Percentiles rank a stretch among this genome's conserved stretches.
Conservation (phyloP, 2,888 invertebrate genomes). For the Drosophila lutescens region DNA sequence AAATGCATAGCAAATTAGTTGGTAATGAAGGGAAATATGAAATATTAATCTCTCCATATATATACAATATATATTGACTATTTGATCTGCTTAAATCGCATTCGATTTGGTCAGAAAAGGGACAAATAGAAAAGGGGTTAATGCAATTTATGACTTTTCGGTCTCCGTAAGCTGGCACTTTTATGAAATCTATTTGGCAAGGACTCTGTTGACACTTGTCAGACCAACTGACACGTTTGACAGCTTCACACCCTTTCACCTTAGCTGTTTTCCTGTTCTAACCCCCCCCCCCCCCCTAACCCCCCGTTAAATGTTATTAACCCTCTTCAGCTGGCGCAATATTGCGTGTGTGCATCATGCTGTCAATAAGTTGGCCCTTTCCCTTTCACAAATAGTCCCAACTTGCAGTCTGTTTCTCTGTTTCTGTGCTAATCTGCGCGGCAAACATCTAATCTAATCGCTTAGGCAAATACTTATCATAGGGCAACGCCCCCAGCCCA, state of each 20-base stretch:
- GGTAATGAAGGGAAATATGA: not conserved
- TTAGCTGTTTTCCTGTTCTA: constrained; percentile 5
- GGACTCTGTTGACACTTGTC: constrained; percentile 73
- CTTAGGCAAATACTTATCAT: constrained; percentile 62
- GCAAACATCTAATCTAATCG: constrained; percentile 67
- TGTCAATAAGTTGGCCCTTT: constrained; percentile 65
- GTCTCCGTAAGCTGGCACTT: constrained; percentile 43
- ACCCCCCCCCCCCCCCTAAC: not conserved
- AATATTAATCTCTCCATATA: not conserved
- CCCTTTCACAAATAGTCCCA: not conserved
- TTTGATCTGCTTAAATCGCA: constrained; percentile 11
- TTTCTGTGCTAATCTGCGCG: constrained; percentile 37
- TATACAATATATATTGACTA: not conserved
- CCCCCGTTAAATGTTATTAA: constrained; percentile 3
- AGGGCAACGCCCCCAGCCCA: constrained; percentile 46
- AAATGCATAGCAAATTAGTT: constrained; percentile 3
- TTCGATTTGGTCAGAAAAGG: constrained; percentile 29
- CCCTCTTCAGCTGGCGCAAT: constrained; percentile 57
- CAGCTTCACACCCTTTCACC: constrained; percentile 60
- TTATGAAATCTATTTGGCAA: constrained; percentile 43
- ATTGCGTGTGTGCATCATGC: constrained; percentile 60
- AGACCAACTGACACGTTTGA: constrained; percentile 75
- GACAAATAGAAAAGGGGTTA: constrained; percentile 46
- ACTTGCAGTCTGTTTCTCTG: constrained; percentile 19
- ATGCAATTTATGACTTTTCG: constrained; percentile 72